Evolutionary conservation across 2,113 vertebrate species (phyloP).

Genomic region (Gymnogyps californianus): DNA sequence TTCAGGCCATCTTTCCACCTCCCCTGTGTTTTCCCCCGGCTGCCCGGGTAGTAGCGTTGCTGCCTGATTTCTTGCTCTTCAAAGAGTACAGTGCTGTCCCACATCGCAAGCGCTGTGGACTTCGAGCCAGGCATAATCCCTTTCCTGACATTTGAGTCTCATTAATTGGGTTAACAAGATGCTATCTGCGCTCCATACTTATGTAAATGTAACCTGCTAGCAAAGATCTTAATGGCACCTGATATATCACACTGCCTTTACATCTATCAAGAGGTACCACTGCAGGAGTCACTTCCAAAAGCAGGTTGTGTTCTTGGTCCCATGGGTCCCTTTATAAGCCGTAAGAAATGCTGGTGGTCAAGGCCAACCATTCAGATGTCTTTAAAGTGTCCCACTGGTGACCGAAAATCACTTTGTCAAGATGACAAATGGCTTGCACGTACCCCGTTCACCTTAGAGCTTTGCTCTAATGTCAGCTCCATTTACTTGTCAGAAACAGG

Average conservation of each 20-base stretch:
- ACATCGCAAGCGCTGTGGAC: neutral
- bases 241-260: slow-evolving; percentile 6
- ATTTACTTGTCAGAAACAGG: slow-evolving; percentile 60
- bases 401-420: slow-evolving; percentile 72
- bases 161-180: slow-evolving; percentile 47
- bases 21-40: neutral
- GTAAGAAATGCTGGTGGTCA: slow-evolving; percentile 63
- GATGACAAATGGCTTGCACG: slow-evolving; percentile 67
- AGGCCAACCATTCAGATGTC: slow-evolving; percentile 67
- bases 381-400: slow-evolving; percentile 69
- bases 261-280: neutral
- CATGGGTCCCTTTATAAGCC: slow-evolving; percentile 45
- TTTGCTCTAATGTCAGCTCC: slow-evolving; percentile 44
- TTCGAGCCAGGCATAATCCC: neutral
- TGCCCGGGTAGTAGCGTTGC: neutral
- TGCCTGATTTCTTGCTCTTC: neutral
- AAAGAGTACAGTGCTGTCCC: neutral
- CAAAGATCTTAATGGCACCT: slow-evolving; percentile 27
- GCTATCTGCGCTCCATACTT: neutral
- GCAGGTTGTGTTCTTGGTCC: slow-evolving; percentile 32
- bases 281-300: slow-evolving; percentile 13
- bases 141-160: slow-evolving; percentile 38
- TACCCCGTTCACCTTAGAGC: neutral
- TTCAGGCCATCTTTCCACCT: neutral
- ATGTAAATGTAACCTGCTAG: neutral